phyloP scores from a whole-genome alignment of 2,113 vertebrate genomes.

The Atherinomorus stipes region DNA sequence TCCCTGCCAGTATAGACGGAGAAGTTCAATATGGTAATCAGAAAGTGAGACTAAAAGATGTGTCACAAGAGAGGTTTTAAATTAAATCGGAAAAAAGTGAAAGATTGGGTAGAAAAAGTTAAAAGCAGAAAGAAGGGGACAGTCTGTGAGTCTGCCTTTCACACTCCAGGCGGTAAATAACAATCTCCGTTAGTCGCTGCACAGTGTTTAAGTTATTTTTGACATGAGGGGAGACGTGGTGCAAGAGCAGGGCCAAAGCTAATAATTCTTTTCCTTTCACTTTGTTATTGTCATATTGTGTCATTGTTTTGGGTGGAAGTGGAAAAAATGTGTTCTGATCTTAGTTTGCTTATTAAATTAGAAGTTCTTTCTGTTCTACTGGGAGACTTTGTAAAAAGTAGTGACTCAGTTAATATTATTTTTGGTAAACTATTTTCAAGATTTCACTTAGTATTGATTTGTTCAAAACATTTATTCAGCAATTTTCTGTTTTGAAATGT shows the following conservation, averaged over 20 bases:
- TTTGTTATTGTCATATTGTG: too few relatives aligned
- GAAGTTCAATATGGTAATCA: slow-evolving; percentile 11
- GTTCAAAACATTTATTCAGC: too few relatives aligned
- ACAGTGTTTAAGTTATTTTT: slow-evolving; percentile 32
- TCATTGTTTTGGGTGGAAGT: too few relatives aligned
- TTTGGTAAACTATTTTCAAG: too few relatives aligned
- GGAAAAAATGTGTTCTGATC: too few relatives aligned
- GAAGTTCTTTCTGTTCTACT: too few relatives aligned
- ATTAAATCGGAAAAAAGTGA: slow-evolving; percentile 19
- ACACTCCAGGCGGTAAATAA: slow-evolving; percentile 14
- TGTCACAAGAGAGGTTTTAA: slow-evolving; percentile 17
- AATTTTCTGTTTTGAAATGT: too few relatives aligned
- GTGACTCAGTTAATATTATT: too few relatives aligned
- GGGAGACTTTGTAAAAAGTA: too few relatives aligned
- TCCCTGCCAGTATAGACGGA: neutral
- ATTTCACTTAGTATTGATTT: too few relatives aligned
- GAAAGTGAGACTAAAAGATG: neutral
- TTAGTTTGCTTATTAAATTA: too few relatives aligned
- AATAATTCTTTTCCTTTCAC: too few relatives aligned
- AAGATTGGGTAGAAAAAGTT: slow-evolving; percentile 9
- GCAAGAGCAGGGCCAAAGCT: slow-evolving; percentile 31
- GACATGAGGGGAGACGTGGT: slow-evolving; percentile 15
- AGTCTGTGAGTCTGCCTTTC: slow-evolving; percentile 51
- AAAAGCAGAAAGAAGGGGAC: slow-evolving; percentile 25
- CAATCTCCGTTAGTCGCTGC: slow-evolving; percentile 40